Percentiles rank a stretch among this genome's conserved stretches.
These are phyloP conservation scores for Gastrophryne carolinensis DNA, from an alignment of 2,797 vertebrate species.

Conservation along the genomic window DNA sequence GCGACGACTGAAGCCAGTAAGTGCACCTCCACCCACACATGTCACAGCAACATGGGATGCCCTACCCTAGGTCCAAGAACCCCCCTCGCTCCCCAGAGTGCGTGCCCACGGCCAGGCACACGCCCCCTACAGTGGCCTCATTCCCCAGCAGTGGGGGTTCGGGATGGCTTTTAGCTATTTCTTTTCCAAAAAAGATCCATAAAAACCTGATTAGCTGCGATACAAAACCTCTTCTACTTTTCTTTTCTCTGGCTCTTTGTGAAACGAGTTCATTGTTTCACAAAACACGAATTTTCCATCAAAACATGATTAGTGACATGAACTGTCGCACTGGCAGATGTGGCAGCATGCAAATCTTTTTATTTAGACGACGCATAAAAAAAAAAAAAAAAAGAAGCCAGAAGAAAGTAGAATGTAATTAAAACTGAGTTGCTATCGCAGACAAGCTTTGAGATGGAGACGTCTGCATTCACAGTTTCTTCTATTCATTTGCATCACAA, in stretches of 20 bases:
- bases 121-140: too few species aligned
- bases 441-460: slow-evolving; percentile 33
- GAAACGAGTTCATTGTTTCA: background rate
- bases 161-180: background rate
- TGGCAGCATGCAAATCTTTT: slow-evolving; percentile 29
- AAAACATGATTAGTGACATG: background rate
- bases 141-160: too few species aligned
- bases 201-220: background rate
- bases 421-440: slow-evolving; percentile 28
- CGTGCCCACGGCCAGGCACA: too few species aligned
- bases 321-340: slow-evolving; percentile 11
- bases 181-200: too few species aligned
- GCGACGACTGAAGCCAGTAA: too few species aligned
- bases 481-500: slow-evolving; percentile 48
- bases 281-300: background rate
- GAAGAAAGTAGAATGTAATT: slow-evolving; percentile 44
- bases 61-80: too few species aligned
- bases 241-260: background rate
- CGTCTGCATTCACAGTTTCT: slow-evolving; percentile 42
- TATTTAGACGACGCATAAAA: slow-evolving; percentile 13
- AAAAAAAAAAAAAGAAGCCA: background rate
- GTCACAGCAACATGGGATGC: too few species aligned
- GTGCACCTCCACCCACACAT: too few species aligned
- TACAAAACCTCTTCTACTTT: background rate
- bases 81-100: too few species aligned